Percentiles rank a stretch among this genome's conserved stretches.
These are phyloP conservation scores for Bugulina stolonifera DNA, from an alignment of 2,888 invertebrate species.

Conservation along the genomic window DNA sequence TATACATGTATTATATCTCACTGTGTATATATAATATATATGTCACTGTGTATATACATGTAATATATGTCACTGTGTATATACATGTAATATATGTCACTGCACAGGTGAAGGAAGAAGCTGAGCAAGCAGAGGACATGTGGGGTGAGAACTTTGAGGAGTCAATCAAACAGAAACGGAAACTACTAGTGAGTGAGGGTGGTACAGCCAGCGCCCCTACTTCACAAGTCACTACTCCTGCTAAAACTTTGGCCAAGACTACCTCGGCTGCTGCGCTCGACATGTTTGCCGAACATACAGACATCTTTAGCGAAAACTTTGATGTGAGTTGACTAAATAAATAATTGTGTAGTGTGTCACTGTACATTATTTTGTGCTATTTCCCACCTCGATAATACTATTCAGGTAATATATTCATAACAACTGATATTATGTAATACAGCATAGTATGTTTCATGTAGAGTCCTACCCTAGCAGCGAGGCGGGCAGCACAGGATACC, in stretches of 20 bases:
- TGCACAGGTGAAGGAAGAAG: constrained; percentile 27
- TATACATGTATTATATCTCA: too few species aligned
- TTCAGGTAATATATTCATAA: too few species aligned
- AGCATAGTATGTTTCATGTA: too few species aligned
- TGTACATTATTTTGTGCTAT: too few species aligned
- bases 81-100: too few species aligned
- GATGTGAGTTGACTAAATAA: constrained; percentile 61
- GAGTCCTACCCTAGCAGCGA: constrained; percentile 39
- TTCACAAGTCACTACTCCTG: neutral
- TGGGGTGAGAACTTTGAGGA: constrained; percentile 44
- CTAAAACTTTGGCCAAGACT: constrained; percentile 15
- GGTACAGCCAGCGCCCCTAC: neutral
- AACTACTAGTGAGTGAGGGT: constrained; percentile 22
- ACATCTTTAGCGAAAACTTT: constrained; percentile 70
- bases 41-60: too few species aligned
- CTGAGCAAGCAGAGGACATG: constrained; percentile 27
- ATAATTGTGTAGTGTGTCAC: neutral
- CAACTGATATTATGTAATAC: too few species aligned
- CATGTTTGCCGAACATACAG: constrained; percentile 71
- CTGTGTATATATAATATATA: too few species aligned
- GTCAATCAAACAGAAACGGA: constrained; percentile 41
- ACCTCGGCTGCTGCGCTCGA: constrained; percentile 35
- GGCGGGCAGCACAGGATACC: constrained; percentile 61
- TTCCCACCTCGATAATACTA: too few species aligned
- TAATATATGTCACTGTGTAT: too few species aligned